These are phyloP conservation scores for Drosophila miranda DNA, from an alignment of 1,140 invertebrate species.

Conservation along the genomic window DNA sequence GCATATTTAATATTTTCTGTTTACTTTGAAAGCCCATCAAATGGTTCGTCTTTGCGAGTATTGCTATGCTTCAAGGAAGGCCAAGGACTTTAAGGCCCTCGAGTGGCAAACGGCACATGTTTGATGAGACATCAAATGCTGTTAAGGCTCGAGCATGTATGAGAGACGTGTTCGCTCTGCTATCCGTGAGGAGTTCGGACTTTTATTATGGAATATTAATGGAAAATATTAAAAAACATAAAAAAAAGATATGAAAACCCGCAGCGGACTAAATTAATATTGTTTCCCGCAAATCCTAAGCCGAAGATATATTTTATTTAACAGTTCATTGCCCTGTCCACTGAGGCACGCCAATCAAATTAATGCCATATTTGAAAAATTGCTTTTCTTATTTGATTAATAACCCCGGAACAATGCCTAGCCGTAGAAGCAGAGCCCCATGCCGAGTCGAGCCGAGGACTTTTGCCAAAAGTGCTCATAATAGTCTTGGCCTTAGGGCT, in stretches of 20 bases:
- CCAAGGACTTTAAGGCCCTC: neutral
- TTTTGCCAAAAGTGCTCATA: conserved; percentile 32
- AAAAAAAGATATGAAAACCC: too few species aligned
- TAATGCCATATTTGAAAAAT: conserved; percentile 55
- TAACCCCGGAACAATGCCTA: conserved; percentile 36
- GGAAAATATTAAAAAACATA: too few species aligned
- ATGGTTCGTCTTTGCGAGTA: conserved; percentile 13
- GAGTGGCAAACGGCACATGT: conserved; percentile 6
- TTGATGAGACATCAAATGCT: neutral
- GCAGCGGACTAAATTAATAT: neutral
- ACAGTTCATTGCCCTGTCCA: conserved; percentile 53
- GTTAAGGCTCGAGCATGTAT: conserved; percentile 11
- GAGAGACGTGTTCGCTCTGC: too few species aligned
- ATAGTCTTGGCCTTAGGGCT: conserved; percentile 34
- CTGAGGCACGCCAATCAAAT: conserved; percentile 44
- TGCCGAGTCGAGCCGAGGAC: neutral
- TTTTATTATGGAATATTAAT: too few species aligned
- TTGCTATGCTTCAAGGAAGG: neutral
- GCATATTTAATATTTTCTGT: conserved; percentile 48
- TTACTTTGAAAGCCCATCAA: conserved; percentile 9
- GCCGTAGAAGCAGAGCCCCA: neutral
- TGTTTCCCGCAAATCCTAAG: neutral
- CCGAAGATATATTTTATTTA: conserved; percentile 41
- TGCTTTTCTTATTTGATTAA: conserved; percentile 52
- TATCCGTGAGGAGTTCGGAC: too few species aligned